Base-by-base conservation (phyloP, 2,113 vertebrate species). In the Elaphurus davidianus region DNA sequence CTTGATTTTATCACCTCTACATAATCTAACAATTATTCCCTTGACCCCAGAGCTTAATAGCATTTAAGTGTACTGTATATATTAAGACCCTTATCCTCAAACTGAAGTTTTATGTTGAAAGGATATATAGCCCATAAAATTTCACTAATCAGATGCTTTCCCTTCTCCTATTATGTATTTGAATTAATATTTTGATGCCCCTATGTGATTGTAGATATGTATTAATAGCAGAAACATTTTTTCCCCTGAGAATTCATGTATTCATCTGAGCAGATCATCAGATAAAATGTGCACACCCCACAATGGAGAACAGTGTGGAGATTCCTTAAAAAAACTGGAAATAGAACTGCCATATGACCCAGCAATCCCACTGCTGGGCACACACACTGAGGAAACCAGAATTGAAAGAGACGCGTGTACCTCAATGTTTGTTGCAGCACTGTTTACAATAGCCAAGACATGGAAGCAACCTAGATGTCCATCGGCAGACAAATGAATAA, bases 1-100 rank as follows among this genome's bases (percentile, higher is more conserved):
- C 74, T 93, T 45, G 30, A 76, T 81, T 96, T 97, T 87, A 84
- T 83, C 62, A 59, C 15, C 11, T 95, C n/a, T 74, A 90, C 50
- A 93, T 82, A 87, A 86, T 83, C 76, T 83, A 36, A 16, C 28
- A 79, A 47, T 55, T 45, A 62, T 15, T 55, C 8, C 47, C 25
- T 79, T 47, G 4, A 13, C 17, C 28, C 5, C 3, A 91, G 62
- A 91, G 19, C 57, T 13, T 54, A 87, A 71, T 5, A 93, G 25
- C 55, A 76, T 25, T 64, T 88, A 52, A 8, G 27, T 52, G 19
- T 33, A 33, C 17, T 83, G 7, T 71, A 4, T 55, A 76, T 16
- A 91, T 78, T 36, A 90, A 55, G 10, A 82, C 2, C 25, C n/a
- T 87, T 17, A 50, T 17, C 40, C 12, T 36, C n/a, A 87, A 93